These are phyloP conservation scores for Syrrhaptes paradoxus DNA, from an alignment of 2,113 vertebrate species.

Conservation along the genomic window DNA sequence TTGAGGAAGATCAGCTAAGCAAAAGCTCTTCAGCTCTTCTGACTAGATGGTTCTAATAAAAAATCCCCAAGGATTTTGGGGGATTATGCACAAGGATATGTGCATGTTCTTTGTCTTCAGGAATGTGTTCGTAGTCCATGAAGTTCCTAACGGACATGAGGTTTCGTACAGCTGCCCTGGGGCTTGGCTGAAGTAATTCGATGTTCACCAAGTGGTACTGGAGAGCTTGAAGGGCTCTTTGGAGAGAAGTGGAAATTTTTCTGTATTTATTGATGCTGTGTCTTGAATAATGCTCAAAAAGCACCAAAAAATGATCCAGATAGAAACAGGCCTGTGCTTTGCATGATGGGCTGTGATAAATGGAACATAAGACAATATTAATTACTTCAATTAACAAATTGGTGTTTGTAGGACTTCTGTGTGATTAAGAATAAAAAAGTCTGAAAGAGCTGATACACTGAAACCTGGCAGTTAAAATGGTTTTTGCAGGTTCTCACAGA, in stretches of 20 bases:
- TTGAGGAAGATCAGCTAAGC: neutral
- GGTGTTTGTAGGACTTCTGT: neutral
- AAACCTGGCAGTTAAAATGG: conserved; percentile 70
- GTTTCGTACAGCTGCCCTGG: neutral
- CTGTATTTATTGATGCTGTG: neutral
- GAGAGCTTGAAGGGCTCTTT: neutral
- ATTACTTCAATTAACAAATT: neutral
- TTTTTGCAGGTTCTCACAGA: conserved; percentile 59
- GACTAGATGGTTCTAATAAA: neutral
- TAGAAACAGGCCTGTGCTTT: neutral
- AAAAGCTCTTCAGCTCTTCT: neutral
- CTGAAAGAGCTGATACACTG: conserved; percentile 11
- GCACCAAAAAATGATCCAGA: neutral
- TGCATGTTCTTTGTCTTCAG: neutral
- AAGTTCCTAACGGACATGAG: neutral
- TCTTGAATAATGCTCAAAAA: neutral
- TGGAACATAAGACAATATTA: neutral
- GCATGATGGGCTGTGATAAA: neutral
- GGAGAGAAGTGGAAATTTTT: neutral
- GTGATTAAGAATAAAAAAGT: neutral
- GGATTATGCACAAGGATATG: too few relatives aligned
- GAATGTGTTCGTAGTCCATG: accelerated
- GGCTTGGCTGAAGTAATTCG: neutral
- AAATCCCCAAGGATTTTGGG: neutral
- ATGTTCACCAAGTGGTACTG: neutral